Percentiles rank a stretch among this genome's conserved stretches.
These are phyloP conservation scores for Drosophila kambysellisi DNA, from an alignment of 2,888 invertebrate species.

Conservation along the genomic window DNA sequence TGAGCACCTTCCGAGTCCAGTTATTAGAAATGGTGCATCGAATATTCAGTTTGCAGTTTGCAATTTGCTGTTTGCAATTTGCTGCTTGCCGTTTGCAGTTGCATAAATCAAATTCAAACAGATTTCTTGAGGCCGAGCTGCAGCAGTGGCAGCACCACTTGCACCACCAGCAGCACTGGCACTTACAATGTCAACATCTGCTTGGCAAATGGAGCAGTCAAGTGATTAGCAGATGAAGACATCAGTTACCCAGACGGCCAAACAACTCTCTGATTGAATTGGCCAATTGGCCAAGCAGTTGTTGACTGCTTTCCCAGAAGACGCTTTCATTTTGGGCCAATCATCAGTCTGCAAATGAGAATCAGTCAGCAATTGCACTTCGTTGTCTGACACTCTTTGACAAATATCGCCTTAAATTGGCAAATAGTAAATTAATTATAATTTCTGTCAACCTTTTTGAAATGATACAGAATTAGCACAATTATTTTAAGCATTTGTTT, in stretches of 20 bases:
- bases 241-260: constrained; percentile 32
- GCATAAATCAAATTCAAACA: constrained; percentile 73
- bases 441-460: background rate
- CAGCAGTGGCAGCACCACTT: constrained; percentile 5
- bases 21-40: constrained; percentile 72
- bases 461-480: background rate
- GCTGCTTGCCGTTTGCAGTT: constrained; percentile 33
- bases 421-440: constrained; percentile 18
- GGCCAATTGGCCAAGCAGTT: constrained; percentile 36
- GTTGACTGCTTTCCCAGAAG: constrained; percentile 29
- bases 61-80: constrained; percentile 16
- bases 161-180: constrained; percentile 18
- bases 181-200: constrained; percentile 31
- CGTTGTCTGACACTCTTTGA: constrained; percentile 18
- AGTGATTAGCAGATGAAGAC: constrained; percentile 75
- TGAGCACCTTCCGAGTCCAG: constrained; percentile 58
- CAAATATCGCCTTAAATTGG: constrained; percentile 23
- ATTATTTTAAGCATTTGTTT: background rate
- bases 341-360: constrained; percentile 32
- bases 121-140: constrained; percentile 49
- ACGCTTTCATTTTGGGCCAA: constrained; percentile 42
- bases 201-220: constrained; percentile 68
- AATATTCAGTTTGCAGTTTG: constrained; percentile 31
- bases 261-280: constrained; percentile 60
- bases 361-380: constrained; percentile 24